A percentile compares a stretch with the other conserved stretches of the same genome.
Evolutionary conservation across 35 echinoderm and acorn worm species (phyloP).

Genomic region (Anneissia japonica): DNA sequence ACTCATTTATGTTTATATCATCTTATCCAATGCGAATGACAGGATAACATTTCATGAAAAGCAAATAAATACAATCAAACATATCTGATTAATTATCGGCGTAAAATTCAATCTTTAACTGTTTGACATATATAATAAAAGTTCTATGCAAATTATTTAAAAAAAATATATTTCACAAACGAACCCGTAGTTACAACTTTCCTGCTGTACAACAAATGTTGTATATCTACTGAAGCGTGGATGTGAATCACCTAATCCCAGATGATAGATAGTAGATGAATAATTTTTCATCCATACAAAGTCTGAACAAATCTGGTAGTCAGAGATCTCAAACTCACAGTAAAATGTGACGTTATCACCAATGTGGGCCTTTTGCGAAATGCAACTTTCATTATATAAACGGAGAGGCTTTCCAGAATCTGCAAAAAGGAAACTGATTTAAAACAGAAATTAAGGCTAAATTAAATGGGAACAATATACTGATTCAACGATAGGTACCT

Average conservation of each 20-base stretch:
- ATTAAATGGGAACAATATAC: no score
- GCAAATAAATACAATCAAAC: no score
- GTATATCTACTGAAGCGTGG: background rate
- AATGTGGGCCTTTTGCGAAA: background rate
- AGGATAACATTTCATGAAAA: no score
- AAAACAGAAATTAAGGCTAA: no score
- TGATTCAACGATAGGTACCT: no score
- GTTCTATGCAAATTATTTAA: no score
- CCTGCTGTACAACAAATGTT: background rate
- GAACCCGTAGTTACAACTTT: background rate
- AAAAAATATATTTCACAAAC: background rate
- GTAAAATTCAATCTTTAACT: no score
- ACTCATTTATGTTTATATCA: no score
- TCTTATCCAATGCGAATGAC: no score
- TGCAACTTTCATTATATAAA: background rate
- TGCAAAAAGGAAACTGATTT: background rate
- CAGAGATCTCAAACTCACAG: background rate
- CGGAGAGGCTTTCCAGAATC: background rate
- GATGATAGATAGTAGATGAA: no score
- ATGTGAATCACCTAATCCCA: background rate
- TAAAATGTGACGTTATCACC: background rate
- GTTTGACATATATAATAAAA: no score
- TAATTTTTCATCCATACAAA: background rate
- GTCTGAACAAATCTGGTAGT: background rate
- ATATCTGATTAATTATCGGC: no score